Conservation (phyloP, 2,888 invertebrate genomes). For the Meloe dianella region DNA sequence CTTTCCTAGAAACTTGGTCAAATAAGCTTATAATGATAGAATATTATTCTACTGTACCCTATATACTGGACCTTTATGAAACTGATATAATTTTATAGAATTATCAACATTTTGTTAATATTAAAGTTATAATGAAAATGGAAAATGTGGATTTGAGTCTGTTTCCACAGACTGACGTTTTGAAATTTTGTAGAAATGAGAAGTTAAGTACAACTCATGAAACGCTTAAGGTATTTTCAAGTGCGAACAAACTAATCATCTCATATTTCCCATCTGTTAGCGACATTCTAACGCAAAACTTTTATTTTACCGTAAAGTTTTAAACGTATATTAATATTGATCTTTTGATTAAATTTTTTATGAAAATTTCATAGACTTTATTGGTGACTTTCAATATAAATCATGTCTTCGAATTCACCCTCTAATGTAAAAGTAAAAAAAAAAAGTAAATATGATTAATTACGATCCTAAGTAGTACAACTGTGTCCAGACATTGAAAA, state of each 20-base stretch:
- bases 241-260: not conserved
- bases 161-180: not conserved
- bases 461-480: conserved; percentile 24
- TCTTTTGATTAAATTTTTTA: not conserved
- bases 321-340: not conserved
- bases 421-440: not conserved
- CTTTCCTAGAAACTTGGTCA: conserved; percentile 26
- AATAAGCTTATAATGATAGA: conserved; percentile 28
- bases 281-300: not conserved
- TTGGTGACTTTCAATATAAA: not conserved
- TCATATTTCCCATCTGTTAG: not conserved
- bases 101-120: too few species aligned
- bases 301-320: not conserved
- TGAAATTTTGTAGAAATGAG: not conserved
- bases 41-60: not conserved
- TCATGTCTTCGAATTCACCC: not conserved
- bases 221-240: not conserved
- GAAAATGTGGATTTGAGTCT: not conserved
- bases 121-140: not conserved
- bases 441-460: conserved; percentile 31
- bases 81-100: not conserved
- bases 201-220: not conserved
- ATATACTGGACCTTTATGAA: too few species aligned
- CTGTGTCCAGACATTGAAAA: conserved; percentile 19
- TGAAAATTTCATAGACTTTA: not conserved